Conservation (phyloP, 2,888 invertebrate genomes). For the Lasioglossum pauxillum region DNA sequence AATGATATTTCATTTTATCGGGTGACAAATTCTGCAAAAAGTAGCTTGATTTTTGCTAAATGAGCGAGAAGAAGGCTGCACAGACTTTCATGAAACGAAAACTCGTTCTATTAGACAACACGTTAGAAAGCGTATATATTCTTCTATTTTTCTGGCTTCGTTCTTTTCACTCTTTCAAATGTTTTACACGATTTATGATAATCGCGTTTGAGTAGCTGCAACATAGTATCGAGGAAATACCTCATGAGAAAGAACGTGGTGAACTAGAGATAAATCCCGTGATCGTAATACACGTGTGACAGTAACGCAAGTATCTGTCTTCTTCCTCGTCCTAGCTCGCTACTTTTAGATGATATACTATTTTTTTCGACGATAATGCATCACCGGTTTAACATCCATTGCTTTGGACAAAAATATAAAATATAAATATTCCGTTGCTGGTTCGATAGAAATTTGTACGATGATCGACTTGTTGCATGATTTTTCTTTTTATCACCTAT, state of each 20-base stretch:
- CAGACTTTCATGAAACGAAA: constrained; percentile 30
- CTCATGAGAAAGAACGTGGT: constrained; percentile 22
- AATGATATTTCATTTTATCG: not conserved
- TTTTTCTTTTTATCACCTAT: constrained; percentile 39
- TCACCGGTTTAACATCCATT: constrained; percentile 18
- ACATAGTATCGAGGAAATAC: constrained; percentile 9
- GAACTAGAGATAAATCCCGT: constrained; percentile 5
- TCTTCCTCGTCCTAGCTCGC: constrained; percentile 21
- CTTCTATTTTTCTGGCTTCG: constrained; percentile 49
- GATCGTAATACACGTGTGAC: constrained; percentile 25
- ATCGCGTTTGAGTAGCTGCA: constrained; percentile 17
- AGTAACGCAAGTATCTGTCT: constrained; percentile 23
- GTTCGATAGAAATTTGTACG: constrained; percentile 29
- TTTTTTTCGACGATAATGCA: constrained; percentile 13
- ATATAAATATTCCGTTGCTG: constrained; percentile 10
- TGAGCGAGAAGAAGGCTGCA: constrained; percentile 1
- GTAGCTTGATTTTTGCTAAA: not conserved
- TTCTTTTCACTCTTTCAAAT: constrained; percentile 30
- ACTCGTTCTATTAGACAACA: constrained; percentile 21
- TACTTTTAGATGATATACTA: constrained; percentile 16
- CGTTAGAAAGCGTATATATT: constrained; percentile 33
- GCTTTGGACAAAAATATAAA: not conserved
- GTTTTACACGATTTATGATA: constrained; percentile 41
- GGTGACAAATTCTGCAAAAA: not conserved
- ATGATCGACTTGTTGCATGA: constrained; percentile 23